These are phyloP conservation scores for Agrochola lota DNA, from an alignment of 2,888 invertebrate genomes.

Conservation along the genomic window DNA sequence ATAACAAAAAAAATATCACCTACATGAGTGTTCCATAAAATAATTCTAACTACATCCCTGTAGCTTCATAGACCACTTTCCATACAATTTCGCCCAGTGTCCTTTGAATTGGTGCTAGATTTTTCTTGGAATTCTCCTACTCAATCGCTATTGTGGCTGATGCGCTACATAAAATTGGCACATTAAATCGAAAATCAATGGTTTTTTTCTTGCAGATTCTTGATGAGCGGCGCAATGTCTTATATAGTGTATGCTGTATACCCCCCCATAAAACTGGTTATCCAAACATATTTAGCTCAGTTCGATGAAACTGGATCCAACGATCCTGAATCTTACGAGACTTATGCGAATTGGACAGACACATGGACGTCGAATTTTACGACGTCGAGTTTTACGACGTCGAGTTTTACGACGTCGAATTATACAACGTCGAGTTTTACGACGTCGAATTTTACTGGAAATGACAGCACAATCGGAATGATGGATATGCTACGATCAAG, in stretches of 20 bases:
- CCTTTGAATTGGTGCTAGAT: background rate
- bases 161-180: background rate
- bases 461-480: constrained; percentile 2
- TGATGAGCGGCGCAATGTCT: constrained; percentile 70
- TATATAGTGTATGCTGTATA: constrained; percentile 71
- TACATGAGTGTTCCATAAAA: background rate
- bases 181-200: background rate
- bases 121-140: background rate
- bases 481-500: constrained; percentile 13
- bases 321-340: constrained; percentile 26
- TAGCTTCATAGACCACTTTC: background rate
- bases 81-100: background rate
- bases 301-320: constrained; percentile 5
- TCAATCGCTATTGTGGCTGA: background rate
- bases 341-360: constrained; percentile 35
- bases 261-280: constrained; percentile 42
- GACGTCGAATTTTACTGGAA: constrained; percentile 12
- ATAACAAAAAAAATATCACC: background rate
- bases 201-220: constrained; percentile 69
- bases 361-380: constrained; percentile 28
- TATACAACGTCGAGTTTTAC: no score
- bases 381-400: background rate
- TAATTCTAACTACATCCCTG: background rate
- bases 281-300: constrained; percentile 16
- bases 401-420: constrained; percentile 1